phyloP scores from a whole-genome alignment of 2,888 invertebrate species.

The Cephus pygmeus region DNA sequence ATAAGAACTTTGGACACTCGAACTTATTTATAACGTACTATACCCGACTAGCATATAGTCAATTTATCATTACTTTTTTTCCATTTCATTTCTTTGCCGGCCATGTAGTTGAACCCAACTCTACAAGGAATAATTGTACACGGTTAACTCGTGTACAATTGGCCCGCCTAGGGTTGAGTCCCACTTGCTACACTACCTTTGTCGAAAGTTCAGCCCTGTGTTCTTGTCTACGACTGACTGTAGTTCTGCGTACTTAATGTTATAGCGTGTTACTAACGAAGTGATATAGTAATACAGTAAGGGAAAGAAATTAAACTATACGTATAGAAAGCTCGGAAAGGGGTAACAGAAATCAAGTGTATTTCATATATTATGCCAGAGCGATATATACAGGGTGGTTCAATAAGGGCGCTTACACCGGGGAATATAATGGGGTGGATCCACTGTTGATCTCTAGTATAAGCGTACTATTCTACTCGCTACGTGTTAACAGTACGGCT shows the following conservation, averaged over 20 bases:
- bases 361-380: slow-evolving; percentile 14
- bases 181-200: background rate
- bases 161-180: too few species aligned
- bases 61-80: background rate
- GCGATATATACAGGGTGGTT: slow-evolving; percentile 14
- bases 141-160: too few species aligned
- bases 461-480: background rate
- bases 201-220: background rate
- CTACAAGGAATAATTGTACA: too few species aligned
- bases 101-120: background rate
- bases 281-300: slow-evolving; percentile 27
- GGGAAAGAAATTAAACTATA: slow-evolving; percentile 18
- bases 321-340: slow-evolving; percentile 19
- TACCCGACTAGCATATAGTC: background rate
- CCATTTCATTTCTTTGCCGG: background rate
- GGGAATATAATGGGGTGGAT: background rate
- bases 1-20: slow-evolving; percentile 9
- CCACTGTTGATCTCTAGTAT: background rate
- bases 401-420: background rate
- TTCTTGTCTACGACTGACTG: slow-evolving; percentile 3
- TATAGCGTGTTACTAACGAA: slow-evolving; percentile 15
- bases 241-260: slow-evolving; percentile 10
- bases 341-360: slow-evolving; percentile 19
- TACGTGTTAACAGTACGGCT: background rate
- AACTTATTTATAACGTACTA: background rate